phyloP scores from a whole-genome alignment of 2,113 vertebrate genomes.

The human (Homo sapiens) region DNA sequence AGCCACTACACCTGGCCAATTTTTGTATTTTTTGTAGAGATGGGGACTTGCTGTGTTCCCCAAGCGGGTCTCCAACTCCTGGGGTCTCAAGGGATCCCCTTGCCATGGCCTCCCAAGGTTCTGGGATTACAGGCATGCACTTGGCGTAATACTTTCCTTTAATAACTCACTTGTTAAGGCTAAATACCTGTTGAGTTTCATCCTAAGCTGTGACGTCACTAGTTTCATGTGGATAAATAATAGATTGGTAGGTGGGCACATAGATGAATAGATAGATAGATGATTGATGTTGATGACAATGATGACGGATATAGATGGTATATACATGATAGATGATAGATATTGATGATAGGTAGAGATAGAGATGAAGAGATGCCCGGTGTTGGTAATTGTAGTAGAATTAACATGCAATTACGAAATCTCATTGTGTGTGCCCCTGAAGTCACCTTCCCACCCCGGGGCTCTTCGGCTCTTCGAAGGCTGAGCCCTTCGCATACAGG shows the following conservation, averaged over 20 bases:
- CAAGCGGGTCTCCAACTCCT: no score
- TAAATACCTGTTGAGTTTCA: fast-evolving
- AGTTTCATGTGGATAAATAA: not conserved
- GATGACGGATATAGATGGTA: not conserved
- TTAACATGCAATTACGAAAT: not conserved
- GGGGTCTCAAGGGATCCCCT: no score
- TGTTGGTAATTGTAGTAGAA: not conserved
- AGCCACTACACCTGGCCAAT: no score
- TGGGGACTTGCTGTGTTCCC: no score
- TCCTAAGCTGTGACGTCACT: fast-evolving
- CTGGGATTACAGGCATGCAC: no score
- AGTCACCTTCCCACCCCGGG: fast-evolving
- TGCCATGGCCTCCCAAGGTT: no score
- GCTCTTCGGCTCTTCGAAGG: not conserved
- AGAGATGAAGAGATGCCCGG: no score
- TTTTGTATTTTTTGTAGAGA: no score
- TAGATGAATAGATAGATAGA: no score
- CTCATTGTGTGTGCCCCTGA: not conserved
- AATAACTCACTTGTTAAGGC: fast-evolving
- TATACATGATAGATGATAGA: not conserved
- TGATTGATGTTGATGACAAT: no score
- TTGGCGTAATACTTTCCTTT: no score
- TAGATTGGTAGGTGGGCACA: not conserved
- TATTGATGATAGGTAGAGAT: not conserved
- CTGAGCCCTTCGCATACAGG: not conserved